Evolutionary conservation across 2,797 vertebrate genomes (phyloP).

Genomic region (Peromyscus aztecus): DNA sequence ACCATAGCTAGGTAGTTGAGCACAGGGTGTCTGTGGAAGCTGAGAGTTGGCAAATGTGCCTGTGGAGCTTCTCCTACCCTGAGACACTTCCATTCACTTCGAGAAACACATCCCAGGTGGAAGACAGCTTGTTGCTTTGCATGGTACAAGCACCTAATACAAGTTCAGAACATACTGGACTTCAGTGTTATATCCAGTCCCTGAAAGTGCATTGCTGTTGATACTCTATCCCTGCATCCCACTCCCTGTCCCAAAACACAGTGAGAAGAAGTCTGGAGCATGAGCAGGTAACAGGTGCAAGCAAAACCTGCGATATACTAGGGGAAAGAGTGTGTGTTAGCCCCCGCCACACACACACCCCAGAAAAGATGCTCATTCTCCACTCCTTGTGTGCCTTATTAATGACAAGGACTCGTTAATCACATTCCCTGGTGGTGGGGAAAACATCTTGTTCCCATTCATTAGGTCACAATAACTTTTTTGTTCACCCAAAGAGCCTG

Average conservation of each 20-base stretch:
- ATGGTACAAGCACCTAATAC: not conserved
- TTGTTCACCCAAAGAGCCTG: conserved; percentile 83
- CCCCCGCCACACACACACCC: not conserved
- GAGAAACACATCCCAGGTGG: not conserved
- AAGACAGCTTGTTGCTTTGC: not conserved
- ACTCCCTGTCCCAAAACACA: not conserved
- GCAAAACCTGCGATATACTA: conserved; percentile 74
- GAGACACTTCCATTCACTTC: not conserved
- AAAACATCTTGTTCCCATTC: conserved; percentile 87
- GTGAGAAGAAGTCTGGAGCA: not conserved
- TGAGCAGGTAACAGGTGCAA: conserved; percentile 67
- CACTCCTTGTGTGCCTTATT: conserved; percentile 78
- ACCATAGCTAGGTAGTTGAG: not conserved
- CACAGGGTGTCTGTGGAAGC: not conserved
- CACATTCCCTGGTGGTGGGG: conserved; percentile 79
- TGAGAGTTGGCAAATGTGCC: not conserved
- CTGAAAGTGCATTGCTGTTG: not conserved
- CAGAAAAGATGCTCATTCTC: conserved; percentile 71
- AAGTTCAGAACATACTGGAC: not conserved
- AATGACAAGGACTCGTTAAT: conserved; percentile 81
- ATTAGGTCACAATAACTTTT: conserved; percentile 87
- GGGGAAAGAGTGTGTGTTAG: conserved; percentile 63
- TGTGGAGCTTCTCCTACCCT: not conserved
- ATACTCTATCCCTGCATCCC: not conserved
- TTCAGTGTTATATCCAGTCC: not conserved